Percentiles rank a stretch among this genome's conserved stretches.
Evolutionary conservation across 1,140 invertebrate species (phyloP).

Genomic region (Habropoda laboriosa): DNA sequence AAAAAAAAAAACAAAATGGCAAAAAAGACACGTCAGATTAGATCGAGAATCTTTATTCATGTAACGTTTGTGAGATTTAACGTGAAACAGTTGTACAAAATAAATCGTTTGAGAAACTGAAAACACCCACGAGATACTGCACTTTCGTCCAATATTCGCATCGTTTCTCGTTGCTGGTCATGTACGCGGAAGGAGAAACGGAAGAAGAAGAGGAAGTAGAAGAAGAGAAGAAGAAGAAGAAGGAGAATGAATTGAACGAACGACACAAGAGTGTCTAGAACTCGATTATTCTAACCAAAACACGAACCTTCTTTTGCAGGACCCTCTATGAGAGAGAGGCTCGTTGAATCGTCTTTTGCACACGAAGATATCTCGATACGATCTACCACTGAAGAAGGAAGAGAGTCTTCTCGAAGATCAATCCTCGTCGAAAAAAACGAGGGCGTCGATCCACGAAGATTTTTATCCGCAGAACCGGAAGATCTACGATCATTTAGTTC

Average conservation of each 20-base stretch:
- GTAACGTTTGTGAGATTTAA: not conserved
- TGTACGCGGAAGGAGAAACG: too few relatives aligned
- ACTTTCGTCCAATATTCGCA: not conserved
- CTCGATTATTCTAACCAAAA: slow-evolving; percentile 22
- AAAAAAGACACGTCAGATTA: not conserved
- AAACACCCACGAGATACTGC: not conserved
- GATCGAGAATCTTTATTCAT: not conserved
- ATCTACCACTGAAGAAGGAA: slow-evolving; percentile 9
- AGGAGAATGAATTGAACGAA: not conserved
- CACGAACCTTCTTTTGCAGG: slow-evolving; percentile 50
- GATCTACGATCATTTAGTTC: too few relatives aligned
- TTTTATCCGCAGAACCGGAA: not conserved
- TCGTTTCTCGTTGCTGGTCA: not conserved
- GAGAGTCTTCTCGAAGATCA: not conserved
- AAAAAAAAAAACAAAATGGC: too few relatives aligned
- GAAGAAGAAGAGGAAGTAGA: too few relatives aligned
- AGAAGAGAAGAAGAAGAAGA: too few relatives aligned
- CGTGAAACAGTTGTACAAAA: not conserved
- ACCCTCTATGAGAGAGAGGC: not conserved
- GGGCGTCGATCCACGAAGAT: not conserved
- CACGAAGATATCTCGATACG: not conserved
- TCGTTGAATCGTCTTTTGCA: too few relatives aligned
- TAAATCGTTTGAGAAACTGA: slow-evolving; percentile 3
- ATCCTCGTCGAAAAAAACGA: too few relatives aligned
- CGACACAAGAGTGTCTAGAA: not conserved